Conservation (phyloP, 1,140 invertebrate genomes). For the Brachionus plicatilis region DNA sequence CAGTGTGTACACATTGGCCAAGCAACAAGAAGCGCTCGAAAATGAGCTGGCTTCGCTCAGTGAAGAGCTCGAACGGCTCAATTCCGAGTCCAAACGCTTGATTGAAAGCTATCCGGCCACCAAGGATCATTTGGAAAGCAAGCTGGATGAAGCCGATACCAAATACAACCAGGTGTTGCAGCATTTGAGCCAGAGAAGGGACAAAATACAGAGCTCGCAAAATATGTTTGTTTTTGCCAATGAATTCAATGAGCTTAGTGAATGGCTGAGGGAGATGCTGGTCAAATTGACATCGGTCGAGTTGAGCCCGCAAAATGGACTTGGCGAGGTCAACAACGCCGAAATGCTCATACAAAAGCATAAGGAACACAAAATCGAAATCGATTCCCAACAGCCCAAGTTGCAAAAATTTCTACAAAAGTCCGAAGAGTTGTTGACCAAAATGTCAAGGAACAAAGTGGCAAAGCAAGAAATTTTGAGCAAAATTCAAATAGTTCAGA, state of each 20-base stretch:
- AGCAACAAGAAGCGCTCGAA: constrained; percentile 34
- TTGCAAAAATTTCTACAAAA: background rate
- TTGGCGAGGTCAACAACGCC: constrained; percentile 15
- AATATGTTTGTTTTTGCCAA: constrained; percentile 20
- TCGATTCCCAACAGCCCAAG: constrained; percentile 10
- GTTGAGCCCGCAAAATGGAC: background rate
- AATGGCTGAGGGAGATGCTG: constrained; percentile 22
- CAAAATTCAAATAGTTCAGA: constrained; percentile 32
- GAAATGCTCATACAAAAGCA: constrained; percentile 21
- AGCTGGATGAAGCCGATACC: background rate
- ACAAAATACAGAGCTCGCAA: constrained; percentile 27
- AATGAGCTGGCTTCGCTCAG: background rate
- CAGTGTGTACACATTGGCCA: constrained; percentile 32
- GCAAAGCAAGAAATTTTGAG: constrained; percentile 1
- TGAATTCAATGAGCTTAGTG: constrained; percentile 29
- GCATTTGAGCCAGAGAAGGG: background rate
- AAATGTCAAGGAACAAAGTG: background rate
- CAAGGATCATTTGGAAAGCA: constrained; percentile 33
- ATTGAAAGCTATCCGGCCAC: constrained; percentile 9
- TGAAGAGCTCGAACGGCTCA: constrained; percentile 27
- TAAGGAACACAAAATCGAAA: constrained; percentile 22
- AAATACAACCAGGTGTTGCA: background rate
- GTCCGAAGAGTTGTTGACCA: constrained; percentile 4
- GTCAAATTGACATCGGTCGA: constrained; percentile 9
- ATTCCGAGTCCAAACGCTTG: constrained; percentile 21